Conservation (phyloP, 2,888 invertebrate species). For the Dolichopus griseipennis region DNA sequence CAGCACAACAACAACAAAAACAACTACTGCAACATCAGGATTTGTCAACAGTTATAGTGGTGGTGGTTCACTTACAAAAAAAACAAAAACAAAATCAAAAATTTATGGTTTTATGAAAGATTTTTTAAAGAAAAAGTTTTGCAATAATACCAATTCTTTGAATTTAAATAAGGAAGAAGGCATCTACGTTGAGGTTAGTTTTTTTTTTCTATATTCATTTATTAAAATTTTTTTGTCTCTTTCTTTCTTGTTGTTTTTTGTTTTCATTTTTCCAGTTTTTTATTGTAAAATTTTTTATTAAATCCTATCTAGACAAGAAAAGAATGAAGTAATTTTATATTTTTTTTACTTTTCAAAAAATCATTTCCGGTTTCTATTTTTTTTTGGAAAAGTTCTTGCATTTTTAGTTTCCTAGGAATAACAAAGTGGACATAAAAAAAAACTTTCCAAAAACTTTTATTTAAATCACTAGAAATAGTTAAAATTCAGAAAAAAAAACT, state of each 20-base stretch:
- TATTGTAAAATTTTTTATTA: no score
- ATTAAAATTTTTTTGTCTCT: neutral
- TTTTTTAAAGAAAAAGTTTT: constrained; percentile 20
- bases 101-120: constrained; percentile 24
- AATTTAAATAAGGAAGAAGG: constrained; percentile 8
- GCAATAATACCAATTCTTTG: constrained; percentile 8
- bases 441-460: no score
- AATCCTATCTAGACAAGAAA: no score
- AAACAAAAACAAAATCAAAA: constrained; percentile 21
- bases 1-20: neutral
- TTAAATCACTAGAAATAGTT: no score
- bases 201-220: neutral
- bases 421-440: no score
- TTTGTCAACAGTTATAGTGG: neutral
- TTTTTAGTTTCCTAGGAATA: no score
- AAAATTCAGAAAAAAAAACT: no score
- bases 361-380: no score
- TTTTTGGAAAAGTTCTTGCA: no score
- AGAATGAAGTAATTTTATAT: no score
- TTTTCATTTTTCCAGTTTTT: neutral
- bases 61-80: neutral
- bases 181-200: constrained; percentile 8
- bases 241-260: neutral
- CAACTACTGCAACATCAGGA: neutral
- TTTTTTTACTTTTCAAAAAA: no score